phyloP scores from a whole-genome alignment of 1,140 invertebrate species.

The Drosophila ogumai region DNA sequence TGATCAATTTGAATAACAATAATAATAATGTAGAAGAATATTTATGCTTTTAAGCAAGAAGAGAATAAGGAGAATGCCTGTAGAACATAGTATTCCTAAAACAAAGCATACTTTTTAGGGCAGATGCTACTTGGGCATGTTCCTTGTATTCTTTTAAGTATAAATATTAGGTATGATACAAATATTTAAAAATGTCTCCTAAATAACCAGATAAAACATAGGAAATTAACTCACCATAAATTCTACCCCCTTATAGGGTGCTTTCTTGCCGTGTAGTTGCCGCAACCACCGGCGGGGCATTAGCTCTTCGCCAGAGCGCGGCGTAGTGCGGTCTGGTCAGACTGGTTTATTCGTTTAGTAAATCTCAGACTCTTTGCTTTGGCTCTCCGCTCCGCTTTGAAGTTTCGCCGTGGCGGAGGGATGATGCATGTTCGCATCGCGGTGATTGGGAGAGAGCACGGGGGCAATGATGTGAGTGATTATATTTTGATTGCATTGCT shows the following conservation, averaged over 20 bases:
- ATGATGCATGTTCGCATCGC: slow-evolving; percentile 81
- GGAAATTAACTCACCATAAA: neutral
- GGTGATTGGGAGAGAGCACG: slow-evolving; percentile 82
- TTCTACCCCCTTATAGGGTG: neutral
- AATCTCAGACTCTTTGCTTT: slow-evolving; percentile 79
- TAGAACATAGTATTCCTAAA: neutral
- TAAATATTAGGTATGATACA: neutral
- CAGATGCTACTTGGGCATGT: neutral
- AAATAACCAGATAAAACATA: neutral
- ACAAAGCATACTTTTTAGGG: neutral
- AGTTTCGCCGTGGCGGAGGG: slow-evolving; percentile 79
- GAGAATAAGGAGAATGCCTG: neutral
- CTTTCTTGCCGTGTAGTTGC: slow-evolving; percentile 24
- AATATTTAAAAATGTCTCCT: neutral
- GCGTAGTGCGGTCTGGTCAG: slow-evolving; percentile 64
- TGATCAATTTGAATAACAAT: neutral
- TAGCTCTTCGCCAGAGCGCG: slow-evolving; percentile 51
- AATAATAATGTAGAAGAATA: neutral
- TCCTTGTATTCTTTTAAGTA: neutral
- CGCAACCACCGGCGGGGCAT: slow-evolving; percentile 46
- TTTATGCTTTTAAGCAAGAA: neutral
- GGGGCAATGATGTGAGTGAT: slow-evolving; percentile 83
- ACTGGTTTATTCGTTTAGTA: slow-evolving; percentile 80
- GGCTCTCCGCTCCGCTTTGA: slow-evolving; percentile 75
- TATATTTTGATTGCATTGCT: slow-evolving; percentile 84